Conservation (phyloP, 2,113 vertebrate genomes). For the Neotoma lepida region DNA sequence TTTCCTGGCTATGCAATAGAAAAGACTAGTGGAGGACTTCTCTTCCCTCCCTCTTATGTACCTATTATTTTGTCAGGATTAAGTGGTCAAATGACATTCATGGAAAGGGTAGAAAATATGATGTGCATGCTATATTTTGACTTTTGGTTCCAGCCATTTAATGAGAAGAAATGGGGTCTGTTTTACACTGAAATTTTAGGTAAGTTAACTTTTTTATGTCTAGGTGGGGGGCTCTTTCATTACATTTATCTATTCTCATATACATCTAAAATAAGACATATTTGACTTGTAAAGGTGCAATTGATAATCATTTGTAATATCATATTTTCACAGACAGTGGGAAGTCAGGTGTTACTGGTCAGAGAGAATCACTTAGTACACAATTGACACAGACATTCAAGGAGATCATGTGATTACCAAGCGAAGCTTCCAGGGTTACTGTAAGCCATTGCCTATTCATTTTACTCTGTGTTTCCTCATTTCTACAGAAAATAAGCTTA, state of each 20-base stretch:
- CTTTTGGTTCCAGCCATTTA: not conserved
- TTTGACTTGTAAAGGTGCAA: not conserved
- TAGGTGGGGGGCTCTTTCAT: not conserved
- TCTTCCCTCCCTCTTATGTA: conserved; percentile 75
- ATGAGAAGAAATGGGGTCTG: not conserved
- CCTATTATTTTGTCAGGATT: not conserved
- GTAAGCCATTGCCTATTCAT: not conserved
- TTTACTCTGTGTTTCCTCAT: not conserved
- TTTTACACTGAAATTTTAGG: not conserved
- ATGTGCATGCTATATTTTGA: not conserved
- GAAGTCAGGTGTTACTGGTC: not conserved
- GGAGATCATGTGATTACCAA: not conserved
- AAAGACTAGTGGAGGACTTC: conserved; percentile 82
- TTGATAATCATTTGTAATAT: not conserved
- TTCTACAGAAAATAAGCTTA: not conserved
- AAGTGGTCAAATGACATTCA: not conserved
- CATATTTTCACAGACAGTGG: not conserved
- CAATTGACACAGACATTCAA: not conserved
- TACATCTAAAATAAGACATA: not conserved
- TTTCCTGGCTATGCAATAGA: conserved; percentile 76
- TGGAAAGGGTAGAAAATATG: not conserved
- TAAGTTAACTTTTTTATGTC: not conserved
- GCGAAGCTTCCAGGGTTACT: not conserved
- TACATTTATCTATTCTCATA: not conserved
- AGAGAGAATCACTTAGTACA: not conserved